Base-by-base conservation (phyloP, 2,797 vertebrate genomes). In the Oreonectes daqikongensis region DNA sequence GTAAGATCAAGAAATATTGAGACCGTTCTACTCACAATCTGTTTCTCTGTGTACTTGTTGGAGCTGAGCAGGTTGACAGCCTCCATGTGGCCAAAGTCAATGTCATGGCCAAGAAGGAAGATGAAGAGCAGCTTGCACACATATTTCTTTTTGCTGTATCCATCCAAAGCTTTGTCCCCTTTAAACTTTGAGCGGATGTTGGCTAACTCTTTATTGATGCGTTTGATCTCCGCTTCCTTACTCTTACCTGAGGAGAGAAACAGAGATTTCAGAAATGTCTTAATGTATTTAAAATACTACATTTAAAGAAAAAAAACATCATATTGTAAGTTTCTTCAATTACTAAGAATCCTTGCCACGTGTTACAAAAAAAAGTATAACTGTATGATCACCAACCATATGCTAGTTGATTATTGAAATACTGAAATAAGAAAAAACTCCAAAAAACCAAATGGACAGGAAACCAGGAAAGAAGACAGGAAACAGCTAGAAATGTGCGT, bases 121-220 rank as follows among this genome's bases (percentile, higher is more conserved):
- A 96, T 96, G 86, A 96, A 96, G n/a, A 96, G 94, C 82, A 96
- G 90, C 84, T 96, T 96, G 86, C 95, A 96, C 14, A 96, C 94
- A 5, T 96, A 96, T 72, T 96, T 96, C 84, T 96, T 96, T 84
- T 96, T 96, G 84, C 95, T 96, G 88, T 96, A 94, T 63, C 93
- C 93, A 22, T 94, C 92, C 77, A 94, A 84, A 17, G 93, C 93
- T 84, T 93, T 94, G 85, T 93, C 92, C 64, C 95, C 95, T 92
- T 96, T 96, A 86, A 96, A 96, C 89, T 97, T 97, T 65, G 95
- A 97, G 78, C 96, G 94, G 69, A 97, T 97, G 83, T 97, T 97
- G 80, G 96, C 96, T 83, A 97, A 86, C 86, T 97, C 96, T 87
- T 97, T 97, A 85, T 97, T 97, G 84, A 97, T 96, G 74, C 96